Base-by-base conservation (phyloP, 2,113 vertebrate genomes). In the Epinephelus moara region DNA sequence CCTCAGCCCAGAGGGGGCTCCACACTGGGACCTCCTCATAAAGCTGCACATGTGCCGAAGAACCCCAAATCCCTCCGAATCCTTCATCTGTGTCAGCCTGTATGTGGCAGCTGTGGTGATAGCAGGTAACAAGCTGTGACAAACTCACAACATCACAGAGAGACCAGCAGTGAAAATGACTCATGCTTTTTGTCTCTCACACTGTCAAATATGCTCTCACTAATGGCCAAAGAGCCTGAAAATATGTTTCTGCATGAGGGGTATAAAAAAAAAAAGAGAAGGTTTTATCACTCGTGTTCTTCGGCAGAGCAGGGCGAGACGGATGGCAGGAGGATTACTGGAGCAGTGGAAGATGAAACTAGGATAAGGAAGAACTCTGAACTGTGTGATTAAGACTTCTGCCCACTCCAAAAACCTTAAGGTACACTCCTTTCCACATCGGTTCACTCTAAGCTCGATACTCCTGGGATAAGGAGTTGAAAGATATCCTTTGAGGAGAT, bases 11-110 rank as follows among this genome's bases (percentile, higher is more conserved):
- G 68, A 88, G 82, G 88, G 33, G 70, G 62, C 84, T 81, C 72
- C 86, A 83, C 81, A 72, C 84, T 78, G 80, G 76, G 66, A 87
- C 82, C 56, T 52, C 62, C 85, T 92, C 80, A 75, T 93, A 93
- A 95, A 96, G 57, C 66, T 62, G 62, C 88, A 92, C 89, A 90
- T 90, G 85, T 89, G 86, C 85, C 62, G 56, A 73, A 86, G 66
- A 76, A 82, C 55, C 85, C 73, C 47, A 78, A 69, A 91, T 84
- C 77, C 70, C 73, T 70, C 60, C 11, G 61, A 89, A 89, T 67
- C 55, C 78, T 42, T 61, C 75, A 81, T 74, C 75, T 71, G 21
- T 70, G 55, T 80, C 74, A 21, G 88, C 53, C 66, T 50, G 63
- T 42, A 75, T 63, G 57, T 27, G 70, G 62, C 10, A 70, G 53